These are phyloP conservation scores for Fratercula arctica DNA, from an alignment of 2,797 vertebrate genomes.

Conservation along the genomic window DNA sequence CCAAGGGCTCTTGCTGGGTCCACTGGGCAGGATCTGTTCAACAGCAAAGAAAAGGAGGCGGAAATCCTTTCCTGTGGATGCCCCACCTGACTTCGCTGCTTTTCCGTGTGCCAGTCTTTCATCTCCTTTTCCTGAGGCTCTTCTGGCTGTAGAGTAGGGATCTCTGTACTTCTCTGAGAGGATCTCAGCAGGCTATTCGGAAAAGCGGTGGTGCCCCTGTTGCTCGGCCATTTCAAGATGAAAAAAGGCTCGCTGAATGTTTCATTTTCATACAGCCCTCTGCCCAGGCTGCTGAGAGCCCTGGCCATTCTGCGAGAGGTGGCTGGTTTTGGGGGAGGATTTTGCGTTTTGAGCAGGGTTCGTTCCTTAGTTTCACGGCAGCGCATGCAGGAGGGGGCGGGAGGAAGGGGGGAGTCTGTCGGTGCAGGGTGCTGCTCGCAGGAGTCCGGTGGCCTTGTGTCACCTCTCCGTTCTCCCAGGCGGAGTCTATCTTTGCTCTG, in stretches of 20 bases:
- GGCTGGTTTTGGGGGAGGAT: neutral
- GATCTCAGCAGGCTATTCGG: neutral
- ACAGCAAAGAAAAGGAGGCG: neutral
- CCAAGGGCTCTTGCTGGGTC: neutral
- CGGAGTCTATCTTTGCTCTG: neutral
- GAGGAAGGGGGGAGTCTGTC: too few relatives aligned
- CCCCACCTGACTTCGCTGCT: neutral
- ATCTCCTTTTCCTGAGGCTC: neutral
- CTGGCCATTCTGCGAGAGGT: accelerated
- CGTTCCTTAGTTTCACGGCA: neutral
- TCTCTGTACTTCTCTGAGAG: neutral
- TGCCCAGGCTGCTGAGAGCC: neutral
- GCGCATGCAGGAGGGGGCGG: accelerated
- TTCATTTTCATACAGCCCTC: neutral
- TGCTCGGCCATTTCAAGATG: neutral
- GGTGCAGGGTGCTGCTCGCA: neutral
- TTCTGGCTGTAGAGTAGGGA: neutral
- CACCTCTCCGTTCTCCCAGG: neutral
- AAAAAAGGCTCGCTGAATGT: too few relatives aligned
- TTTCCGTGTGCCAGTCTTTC: accelerated
- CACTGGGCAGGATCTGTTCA: too few relatives aligned
- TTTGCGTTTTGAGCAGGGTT: neutral
- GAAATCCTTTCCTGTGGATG: too few relatives aligned
- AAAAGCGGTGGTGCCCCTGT: too few relatives aligned
- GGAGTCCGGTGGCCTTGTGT: neutral